phyloP scores from a whole-genome alignment of 1,140 invertebrate genomes.

The Metopolophium dirhodum region DNA sequence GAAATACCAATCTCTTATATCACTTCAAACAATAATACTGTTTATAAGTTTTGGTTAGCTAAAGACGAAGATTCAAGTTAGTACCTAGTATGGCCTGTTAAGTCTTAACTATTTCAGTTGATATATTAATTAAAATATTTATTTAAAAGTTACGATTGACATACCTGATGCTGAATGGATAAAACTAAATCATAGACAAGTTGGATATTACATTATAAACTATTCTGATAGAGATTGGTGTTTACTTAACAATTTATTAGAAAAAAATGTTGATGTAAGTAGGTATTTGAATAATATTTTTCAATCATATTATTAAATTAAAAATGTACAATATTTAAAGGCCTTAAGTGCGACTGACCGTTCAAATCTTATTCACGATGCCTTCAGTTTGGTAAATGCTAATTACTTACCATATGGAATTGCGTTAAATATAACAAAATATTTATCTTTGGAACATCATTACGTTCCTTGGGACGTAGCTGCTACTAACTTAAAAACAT shows the following conservation, averaged over 20 bases:
- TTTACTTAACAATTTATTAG: slow-evolving; percentile 68
- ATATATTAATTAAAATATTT: slow-evolving; percentile 38
- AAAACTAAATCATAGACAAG: slow-evolving; percentile 85
- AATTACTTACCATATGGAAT: slow-evolving; percentile 70
- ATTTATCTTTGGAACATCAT: slow-evolving; percentile 72
- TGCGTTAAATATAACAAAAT: slow-evolving; percentile 73
- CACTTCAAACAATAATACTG: slow-evolving; percentile 66
- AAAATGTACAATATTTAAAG: slow-evolving; percentile 60
- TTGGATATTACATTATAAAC: slow-evolving; percentile 88
- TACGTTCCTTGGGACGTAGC: slow-evolving; percentile 79
- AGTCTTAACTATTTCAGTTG: neutral
- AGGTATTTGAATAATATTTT: slow-evolving; percentile 59
- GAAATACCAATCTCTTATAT: slow-evolving; percentile 81
- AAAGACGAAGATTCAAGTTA: slow-evolving; percentile 67
- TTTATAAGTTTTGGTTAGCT: slow-evolving; percentile 66
- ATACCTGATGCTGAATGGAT: slow-evolving; percentile 70
- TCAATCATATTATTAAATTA: slow-evolving; percentile 54
- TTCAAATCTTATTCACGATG: slow-evolving; percentile 85
- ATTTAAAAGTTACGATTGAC: slow-evolving; percentile 58
- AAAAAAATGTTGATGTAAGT: slow-evolving; percentile 66
- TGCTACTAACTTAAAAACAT: slow-evolving; percentile 64
- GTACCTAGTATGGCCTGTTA: slow-evolving; percentile 58
- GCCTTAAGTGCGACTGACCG: slow-evolving; percentile 77
- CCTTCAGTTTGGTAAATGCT: slow-evolving; percentile 79
- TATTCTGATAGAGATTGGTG: slow-evolving; percentile 76